Evolutionary conservation across 2,797 vertebrate species (phyloP).

Genomic region (Sylvia borin): DNA sequence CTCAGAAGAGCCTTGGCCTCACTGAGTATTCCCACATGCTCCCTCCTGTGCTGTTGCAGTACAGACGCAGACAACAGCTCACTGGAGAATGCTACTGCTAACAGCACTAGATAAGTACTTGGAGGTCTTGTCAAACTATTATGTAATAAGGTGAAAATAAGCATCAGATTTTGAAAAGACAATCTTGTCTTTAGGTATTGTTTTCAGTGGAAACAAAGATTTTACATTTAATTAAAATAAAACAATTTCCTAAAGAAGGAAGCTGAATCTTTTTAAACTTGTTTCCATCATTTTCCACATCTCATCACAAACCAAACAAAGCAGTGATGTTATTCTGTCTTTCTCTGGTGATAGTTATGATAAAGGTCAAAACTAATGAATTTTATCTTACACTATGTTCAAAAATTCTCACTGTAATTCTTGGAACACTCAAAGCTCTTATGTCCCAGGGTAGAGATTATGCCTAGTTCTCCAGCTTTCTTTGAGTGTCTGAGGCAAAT

Average conservation of each 20-base stretch:
- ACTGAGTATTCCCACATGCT: background rate
- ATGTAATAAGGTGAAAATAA: background rate
- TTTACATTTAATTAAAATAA: background rate
- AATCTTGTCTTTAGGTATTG: background rate
- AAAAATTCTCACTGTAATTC: background rate
- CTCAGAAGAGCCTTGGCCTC: background rate
- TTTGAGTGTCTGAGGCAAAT: background rate
- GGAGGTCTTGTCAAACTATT: background rate
- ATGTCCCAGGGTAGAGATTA: background rate
- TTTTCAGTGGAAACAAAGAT: background rate
- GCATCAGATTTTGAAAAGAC: background rate
- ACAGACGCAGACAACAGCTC: background rate
- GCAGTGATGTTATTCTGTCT: background rate
- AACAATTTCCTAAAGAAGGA: background rate
- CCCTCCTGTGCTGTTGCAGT: background rate
- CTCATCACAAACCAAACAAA: background rate
- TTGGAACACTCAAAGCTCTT: background rate
- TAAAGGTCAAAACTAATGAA: background rate
- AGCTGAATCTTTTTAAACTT: background rate
- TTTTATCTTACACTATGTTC: background rate
- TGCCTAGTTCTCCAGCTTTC: background rate
- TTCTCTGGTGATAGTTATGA: background rate
- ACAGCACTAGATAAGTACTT: background rate
- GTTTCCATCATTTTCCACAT: background rate
- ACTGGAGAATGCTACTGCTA: background rate